Evolutionary conservation across 64 coral and sea anemone species (phyloP).

Genomic region (Montipora sp.): DNA sequence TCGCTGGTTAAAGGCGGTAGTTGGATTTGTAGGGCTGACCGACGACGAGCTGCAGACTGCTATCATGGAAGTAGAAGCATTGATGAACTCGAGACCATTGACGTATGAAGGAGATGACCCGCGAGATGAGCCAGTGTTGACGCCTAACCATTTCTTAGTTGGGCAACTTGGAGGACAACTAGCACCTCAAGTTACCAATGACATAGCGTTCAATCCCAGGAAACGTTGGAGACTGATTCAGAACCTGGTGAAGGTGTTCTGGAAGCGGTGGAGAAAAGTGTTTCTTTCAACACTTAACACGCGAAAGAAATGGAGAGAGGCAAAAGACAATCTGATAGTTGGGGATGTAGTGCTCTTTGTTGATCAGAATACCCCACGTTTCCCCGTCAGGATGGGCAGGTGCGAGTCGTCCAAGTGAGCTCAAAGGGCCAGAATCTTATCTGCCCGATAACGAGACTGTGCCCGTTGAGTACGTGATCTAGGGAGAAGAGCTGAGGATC

Average conservation of each 20-base stretch:
- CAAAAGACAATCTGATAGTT: neutral
- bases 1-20: conserved; percentile 41
- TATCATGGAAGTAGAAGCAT: neutral
- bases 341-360: conserved; percentile 39
- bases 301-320: conserved; percentile 31
- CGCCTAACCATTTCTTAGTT: conserved; percentile 46
- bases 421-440: neutral
- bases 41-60: conserved; percentile 65
- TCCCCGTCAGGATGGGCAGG: conserved; percentile 6
- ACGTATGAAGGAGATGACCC: conserved; percentile 24
- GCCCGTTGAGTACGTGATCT: neutral
- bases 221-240: conserved; percentile 12
- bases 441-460: neutral
- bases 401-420: neutral
- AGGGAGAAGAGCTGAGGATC: no score
- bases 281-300: conserved; percentile 27
- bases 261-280: neutral
- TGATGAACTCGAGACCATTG: conserved; percentile 54
- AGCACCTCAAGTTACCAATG: neutral
- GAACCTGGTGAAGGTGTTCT: conserved; percentile 31
- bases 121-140: conserved; percentile 4
- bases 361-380: conserved; percentile 37
- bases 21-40: conserved; percentile 25
- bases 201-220: neutral
- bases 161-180: neutral